Percentiles rank a stretch among this genome's conserved stretches.
Conservation (phyloP, 2,888 invertebrate genomes). For the Sceliomorpha sp. region DNA sequence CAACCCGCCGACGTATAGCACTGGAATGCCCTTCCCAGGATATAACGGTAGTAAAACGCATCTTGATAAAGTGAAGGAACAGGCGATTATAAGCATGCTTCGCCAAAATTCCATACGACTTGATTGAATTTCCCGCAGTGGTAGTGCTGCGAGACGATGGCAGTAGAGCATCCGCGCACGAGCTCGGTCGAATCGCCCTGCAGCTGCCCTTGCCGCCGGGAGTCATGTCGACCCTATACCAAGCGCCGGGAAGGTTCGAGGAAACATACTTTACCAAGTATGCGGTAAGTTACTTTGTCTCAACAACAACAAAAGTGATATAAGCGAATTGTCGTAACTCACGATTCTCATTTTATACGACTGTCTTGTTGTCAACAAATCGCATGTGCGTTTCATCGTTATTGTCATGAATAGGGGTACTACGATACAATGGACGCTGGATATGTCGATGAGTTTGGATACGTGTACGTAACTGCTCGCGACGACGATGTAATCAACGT, state of each 20-base stretch:
- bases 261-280: slow-evolving; percentile 91
- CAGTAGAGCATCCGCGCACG: slow-evolving; percentile 84
- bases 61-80: too few relatives aligned
- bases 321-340: too few relatives aligned
- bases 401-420: slow-evolving; percentile 87
- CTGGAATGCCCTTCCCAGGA: slow-evolving; percentile 94
- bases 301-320: neutral
- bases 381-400: too few relatives aligned
- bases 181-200: slow-evolving; percentile 91
- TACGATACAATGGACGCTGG: slow-evolving; percentile 98
- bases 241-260: slow-evolving; percentile 89
- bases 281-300: slow-evolving; percentile 84
- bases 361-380: too few relatives aligned
- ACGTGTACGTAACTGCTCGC: slow-evolving; percentile 93
- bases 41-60: slow-evolving; percentile 92
- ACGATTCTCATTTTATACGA: too few relatives aligned
- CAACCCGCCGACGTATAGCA: slow-evolving; percentile 87
- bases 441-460: slow-evolving; percentile 90
- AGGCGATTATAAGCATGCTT: neutral
- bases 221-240: slow-evolving; percentile 90
- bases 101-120: too few relatives aligned
- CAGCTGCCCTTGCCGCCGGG: slow-evolving; percentile 95
- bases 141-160: slow-evolving; percentile 86
- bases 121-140: too few relatives aligned
- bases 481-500: slow-evolving; percentile 98